Conservation (phyloP, 2,113 vertebrate species). For the Leucoraja erinaceus region DNA sequence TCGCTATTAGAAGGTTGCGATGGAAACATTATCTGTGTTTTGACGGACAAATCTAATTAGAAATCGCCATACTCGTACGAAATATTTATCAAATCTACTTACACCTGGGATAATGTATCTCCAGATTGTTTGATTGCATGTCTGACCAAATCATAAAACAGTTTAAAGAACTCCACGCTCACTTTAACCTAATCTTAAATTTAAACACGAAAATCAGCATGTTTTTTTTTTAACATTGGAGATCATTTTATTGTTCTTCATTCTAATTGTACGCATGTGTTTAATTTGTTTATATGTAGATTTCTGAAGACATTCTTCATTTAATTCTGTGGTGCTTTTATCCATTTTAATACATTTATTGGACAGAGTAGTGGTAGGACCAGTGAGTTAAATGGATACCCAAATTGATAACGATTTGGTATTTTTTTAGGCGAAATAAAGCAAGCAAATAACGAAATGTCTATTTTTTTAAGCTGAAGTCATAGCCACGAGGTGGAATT, state of each 20-base stretch:
- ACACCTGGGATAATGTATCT: background rate
- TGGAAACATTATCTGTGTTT: background rate
- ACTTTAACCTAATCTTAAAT: background rate
- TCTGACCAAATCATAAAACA: too few species aligned
- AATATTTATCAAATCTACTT: background rate
- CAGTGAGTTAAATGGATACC: background rate
- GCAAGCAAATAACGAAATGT: background rate
- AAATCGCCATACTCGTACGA: background rate
- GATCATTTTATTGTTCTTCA: background rate
- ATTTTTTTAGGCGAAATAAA: background rate
- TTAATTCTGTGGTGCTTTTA: too few species aligned
- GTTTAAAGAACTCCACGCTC: background rate
- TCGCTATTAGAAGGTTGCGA: background rate
- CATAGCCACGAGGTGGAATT: background rate
- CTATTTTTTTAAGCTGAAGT: background rate
- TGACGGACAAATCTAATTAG: background rate
- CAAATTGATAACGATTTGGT: background rate
- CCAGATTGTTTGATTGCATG: background rate
- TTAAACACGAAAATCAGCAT: background rate
- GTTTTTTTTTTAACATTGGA: background rate
- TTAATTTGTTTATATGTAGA: background rate
- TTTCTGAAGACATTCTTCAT: background rate
- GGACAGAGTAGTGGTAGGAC: too few species aligned
- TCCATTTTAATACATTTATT: background rate
- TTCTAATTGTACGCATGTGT: background rate